Base-by-base conservation (phyloP, 2,113 vertebrate genomes). In the Euleptes europaea region DNA sequence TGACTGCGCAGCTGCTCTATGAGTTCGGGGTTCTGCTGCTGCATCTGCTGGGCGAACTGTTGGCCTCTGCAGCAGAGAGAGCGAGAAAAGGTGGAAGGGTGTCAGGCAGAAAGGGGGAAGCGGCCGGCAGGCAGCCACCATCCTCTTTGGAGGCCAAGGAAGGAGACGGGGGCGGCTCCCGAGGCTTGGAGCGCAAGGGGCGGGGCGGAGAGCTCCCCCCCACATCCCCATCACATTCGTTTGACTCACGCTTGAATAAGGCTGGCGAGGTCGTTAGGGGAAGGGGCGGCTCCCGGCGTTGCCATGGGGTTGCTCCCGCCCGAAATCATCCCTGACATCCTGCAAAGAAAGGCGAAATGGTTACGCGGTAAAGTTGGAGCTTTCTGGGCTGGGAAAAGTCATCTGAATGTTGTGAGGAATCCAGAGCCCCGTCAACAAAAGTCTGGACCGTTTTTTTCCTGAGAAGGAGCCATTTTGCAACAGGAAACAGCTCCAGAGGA, bases 41-140 rank as follows among this genome's bases (percentile, higher is more conserved):
- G 98, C 98, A 99, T 99, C 95, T 99, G 98, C 94, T 99, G 98
- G 0, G 98, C 98, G 0, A 99, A 99, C 93, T 99, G 98, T 89
- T 99, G 98, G 31, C 98, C 98, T 65, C 98, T 99, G 92, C 1
- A 2, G 69, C 6, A 67, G 0, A 1, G 44, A 51, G 72, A 28
- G 23, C 40, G n/a, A 2, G 26, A 7, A 19, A 54, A 60, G 57
- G 57, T 21, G 33, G 17, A 35, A 17, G 38, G 23, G 31, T 1
- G 44, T 47, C 7, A 44, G 23, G 28, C 31, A 8, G 31, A 2
- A 15, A 60, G 19, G 6, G 21, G 57, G 23, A 60, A 6, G 57
- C 21, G 23, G 9, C 57, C 21, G 21, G 57, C 21, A 8, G 57
- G 5, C 57, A 60, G 57, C 57, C 4, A 5, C 17, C 57, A 19